These are phyloP conservation scores for Chaenogobius annularis DNA, from an alignment of 2,113 vertebrate species.

Conservation along the genomic window DNA sequence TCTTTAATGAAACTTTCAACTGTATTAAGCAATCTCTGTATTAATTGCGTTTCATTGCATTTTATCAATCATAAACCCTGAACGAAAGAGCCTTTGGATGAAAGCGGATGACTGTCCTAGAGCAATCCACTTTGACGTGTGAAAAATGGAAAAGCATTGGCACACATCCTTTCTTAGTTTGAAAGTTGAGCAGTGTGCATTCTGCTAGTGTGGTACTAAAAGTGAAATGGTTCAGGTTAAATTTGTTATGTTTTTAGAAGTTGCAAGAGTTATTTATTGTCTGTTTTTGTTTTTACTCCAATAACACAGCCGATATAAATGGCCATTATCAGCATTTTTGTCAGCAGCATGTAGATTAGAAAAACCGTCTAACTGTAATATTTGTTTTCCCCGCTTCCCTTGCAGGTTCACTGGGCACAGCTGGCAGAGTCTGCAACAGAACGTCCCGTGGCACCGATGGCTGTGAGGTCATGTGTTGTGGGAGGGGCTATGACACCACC, in stretches of 20 bases:
- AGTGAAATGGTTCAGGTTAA: neutral
- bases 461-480: conserved; percentile 99
- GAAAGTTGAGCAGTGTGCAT: neutral
- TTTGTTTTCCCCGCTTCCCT: neutral
- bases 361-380: neutral
- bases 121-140: too few species aligned
- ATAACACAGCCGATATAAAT: neutral
- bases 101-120: neutral
- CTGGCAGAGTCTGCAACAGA: conserved; percentile 91
- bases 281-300: neutral
- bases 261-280: neutral
- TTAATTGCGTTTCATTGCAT: neutral
- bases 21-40: neutral
- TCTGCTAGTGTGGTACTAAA: neutral
- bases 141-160: too few species aligned
- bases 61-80: neutral
- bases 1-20: neutral
- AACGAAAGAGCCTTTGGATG: neutral
- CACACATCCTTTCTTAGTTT: too few species aligned
- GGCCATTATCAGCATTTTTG: neutral
- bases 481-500: conserved; percentile 94
- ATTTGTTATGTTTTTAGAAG: neutral
- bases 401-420: conserved; percentile 93
- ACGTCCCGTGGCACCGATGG: conserved; percentile 89
- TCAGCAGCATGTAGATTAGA: neutral